These are phyloP conservation scores for Anolis carolinensis DNA, from an alignment of 2,113 vertebrate species.

Conservation along the genomic window DNA sequence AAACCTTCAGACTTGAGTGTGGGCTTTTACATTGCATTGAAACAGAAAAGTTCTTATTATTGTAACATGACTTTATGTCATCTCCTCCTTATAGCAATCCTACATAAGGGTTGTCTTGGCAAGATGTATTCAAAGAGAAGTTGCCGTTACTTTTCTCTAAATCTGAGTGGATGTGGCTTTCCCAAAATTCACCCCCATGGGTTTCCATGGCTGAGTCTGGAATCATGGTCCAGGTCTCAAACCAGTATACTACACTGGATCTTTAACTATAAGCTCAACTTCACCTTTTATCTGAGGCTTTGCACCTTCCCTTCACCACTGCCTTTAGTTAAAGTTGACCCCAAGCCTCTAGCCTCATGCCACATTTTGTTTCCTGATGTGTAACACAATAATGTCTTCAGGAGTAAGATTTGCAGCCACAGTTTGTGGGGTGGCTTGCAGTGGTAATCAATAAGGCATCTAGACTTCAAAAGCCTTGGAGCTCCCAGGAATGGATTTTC, in stretches of 20 bases:
- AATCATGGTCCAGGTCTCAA: too few species aligned
- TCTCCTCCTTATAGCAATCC: too few species aligned
- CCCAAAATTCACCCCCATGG: too few species aligned
- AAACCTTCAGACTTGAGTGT: background rate
- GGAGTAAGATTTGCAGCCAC: background rate
- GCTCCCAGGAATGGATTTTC: background rate
- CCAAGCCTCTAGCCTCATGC: background rate
- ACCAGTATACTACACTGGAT: too few species aligned
- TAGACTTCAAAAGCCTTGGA: too few species aligned
- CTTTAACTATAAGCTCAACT: background rate
- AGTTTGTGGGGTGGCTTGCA: too few species aligned
- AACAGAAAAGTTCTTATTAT: background rate
- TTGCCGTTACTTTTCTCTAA: too few species aligned
- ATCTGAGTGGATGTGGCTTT: too few species aligned
- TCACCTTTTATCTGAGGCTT: background rate
- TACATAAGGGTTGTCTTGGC: too few species aligned
- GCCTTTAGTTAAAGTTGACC: background rate
- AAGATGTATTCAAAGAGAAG: too few species aligned
- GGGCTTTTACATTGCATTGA: background rate
- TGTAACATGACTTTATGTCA: too few species aligned
- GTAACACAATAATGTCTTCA: background rate
- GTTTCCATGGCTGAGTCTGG: too few species aligned
- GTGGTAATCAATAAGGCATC: background rate
- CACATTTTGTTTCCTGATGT: background rate
- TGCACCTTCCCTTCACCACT: background rate